phyloP scores from a whole-genome alignment of 2,113 vertebrate genomes.

The Sclerurus mexicanus region DNA sequence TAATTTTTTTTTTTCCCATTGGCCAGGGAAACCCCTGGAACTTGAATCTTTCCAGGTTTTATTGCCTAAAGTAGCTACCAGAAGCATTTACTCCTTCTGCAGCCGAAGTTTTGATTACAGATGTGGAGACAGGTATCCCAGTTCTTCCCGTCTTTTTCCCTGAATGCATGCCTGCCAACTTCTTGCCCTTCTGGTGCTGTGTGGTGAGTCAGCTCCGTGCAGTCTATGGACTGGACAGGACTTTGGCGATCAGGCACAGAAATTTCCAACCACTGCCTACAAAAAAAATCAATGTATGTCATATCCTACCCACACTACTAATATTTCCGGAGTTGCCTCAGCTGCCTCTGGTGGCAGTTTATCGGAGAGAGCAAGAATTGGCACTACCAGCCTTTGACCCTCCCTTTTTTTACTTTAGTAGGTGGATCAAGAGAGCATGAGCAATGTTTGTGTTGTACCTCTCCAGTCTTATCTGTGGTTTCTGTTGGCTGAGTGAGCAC shows the following conservation, averaged over 20 bases:
- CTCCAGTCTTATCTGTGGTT: neutral
- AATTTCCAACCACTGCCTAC: neutral
- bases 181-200: too few species aligned
- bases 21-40: neutral
- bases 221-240: neutral
- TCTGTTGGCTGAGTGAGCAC: neutral
- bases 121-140: neutral
- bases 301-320: neutral
- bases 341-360: neutral
- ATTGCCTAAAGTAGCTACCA: neutral
- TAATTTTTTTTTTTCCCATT: neutral
- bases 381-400: neutral
- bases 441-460: neutral
- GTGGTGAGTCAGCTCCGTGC: neutral
- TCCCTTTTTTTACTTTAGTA: neutral
- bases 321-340: neutral
- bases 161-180: fast-evolving
- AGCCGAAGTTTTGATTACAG: neutral
- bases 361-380: fast-evolving
- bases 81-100: neutral
- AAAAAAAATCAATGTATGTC: fast-evolving
- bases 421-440: neutral
- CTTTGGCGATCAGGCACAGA: fast-evolving
- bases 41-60: neutral
- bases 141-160: neutral